Percentiles rank a stretch among this genome's conserved stretches.
These are phyloP conservation scores for Ochotona princeps DNA, from an alignment of 2,113 vertebrate species.

Conservation along the genomic window DNA sequence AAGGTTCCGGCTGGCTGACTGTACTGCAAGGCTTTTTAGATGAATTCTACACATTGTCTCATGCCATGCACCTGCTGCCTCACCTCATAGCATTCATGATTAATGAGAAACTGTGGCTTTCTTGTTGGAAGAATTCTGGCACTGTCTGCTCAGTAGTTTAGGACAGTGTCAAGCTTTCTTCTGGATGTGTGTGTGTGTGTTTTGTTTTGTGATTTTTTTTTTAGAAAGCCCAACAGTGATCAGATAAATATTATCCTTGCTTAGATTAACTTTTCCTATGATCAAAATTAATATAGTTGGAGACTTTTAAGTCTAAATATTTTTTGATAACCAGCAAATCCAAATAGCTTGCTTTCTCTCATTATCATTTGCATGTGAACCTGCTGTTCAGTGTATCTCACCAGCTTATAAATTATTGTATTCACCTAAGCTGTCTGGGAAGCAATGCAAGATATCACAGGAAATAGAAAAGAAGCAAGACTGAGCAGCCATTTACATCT, in stretches of 20 bases:
- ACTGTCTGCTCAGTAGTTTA: background rate
- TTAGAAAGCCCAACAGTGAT: background rate
- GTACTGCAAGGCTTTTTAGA: background rate
- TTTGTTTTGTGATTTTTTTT: too few species aligned
- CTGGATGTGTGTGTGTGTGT: too few species aligned
- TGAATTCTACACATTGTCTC: background rate
- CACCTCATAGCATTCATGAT: background rate
- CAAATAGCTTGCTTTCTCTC: constrained; percentile 80
- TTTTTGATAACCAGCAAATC: constrained; percentile 76
- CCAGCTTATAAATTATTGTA: constrained; percentile 82
- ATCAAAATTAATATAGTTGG: constrained; percentile 70
- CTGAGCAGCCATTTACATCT: constrained; percentile 48
- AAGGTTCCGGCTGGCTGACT: background rate
- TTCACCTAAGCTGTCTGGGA: constrained; percentile 82
- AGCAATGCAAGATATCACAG: constrained; percentile 58
- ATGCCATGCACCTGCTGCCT: background rate
- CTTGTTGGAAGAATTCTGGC: background rate
- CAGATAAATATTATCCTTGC: background rate
- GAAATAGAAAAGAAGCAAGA: constrained; percentile 67
- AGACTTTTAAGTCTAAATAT: constrained; percentile 62
- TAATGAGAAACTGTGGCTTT: background rate
- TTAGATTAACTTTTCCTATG: constrained; percentile 52
- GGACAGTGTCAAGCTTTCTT: background rate
- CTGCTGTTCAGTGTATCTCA: constrained; percentile 83
- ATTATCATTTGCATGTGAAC: constrained; percentile 75